Conservation (phyloP, 2,888 invertebrate species). For the Laothoe populi region DNA sequence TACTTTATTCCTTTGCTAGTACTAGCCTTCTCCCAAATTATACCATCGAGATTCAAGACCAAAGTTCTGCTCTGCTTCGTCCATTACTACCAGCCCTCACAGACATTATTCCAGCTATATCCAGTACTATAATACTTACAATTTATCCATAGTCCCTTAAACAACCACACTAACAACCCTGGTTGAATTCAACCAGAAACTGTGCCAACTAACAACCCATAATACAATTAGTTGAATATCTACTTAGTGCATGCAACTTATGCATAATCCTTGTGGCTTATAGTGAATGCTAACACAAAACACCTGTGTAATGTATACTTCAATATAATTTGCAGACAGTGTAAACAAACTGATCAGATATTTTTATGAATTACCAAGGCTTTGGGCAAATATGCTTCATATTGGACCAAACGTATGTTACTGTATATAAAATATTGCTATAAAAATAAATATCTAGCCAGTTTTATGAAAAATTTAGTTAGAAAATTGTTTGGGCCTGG, state of each 20-base stretch:
- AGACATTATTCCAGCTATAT: too few relatives aligned
- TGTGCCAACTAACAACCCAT: conserved; percentile 3
- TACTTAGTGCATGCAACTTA: not conserved
- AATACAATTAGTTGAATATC: conserved; percentile 4
- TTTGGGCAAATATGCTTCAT: too few relatives aligned
- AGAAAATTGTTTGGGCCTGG: too few relatives aligned
- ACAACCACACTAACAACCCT: not conserved
- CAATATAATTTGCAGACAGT: conserved; percentile 10
- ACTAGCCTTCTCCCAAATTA: too few relatives aligned
- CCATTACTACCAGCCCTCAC: too few relatives aligned
- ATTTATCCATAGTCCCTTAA: not conserved
- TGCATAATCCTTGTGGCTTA: conserved; percentile 10
- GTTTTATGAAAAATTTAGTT: too few relatives aligned
- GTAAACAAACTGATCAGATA: not conserved
- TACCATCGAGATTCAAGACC: too few relatives aligned
- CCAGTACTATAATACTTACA: not conserved
- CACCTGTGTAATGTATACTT: not conserved
- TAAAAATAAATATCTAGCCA: too few relatives aligned
- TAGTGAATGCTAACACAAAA: conserved; percentile 5
- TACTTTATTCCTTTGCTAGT: too few relatives aligned
- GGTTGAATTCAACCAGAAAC: not conserved
- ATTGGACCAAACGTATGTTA: too few relatives aligned
- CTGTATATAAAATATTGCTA: too few relatives aligned
- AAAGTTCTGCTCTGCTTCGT: too few relatives aligned
- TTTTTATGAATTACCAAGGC: not conserved